These are phyloP conservation scores for Eustalomyia histrio DNA, from an alignment of 2,888 invertebrate genomes.

Conservation along the genomic window DNA sequence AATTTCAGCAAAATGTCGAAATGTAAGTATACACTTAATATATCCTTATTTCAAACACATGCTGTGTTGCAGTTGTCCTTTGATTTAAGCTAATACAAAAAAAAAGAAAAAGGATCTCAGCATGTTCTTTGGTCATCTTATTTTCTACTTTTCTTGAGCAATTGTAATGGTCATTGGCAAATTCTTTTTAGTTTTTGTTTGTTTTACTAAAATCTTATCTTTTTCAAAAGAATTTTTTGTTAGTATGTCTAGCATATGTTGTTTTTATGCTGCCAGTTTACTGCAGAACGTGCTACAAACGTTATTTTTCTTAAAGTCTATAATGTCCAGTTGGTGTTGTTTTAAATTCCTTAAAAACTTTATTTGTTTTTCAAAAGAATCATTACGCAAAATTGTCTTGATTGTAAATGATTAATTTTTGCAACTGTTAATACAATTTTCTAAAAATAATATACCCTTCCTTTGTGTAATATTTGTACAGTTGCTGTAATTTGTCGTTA, in stretches of 20 bases:
- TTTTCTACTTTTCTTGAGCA: not conserved
- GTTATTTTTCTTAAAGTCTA: constrained; percentile 40
- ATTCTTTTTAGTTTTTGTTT: constrained; percentile 2
- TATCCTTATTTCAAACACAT: constrained; percentile 59
- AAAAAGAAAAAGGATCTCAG: constrained; percentile 33
- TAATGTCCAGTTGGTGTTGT: constrained; percentile 28
- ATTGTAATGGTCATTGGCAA: constrained; percentile 42
- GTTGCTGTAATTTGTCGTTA: constrained; percentile 64
- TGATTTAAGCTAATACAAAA: constrained; percentile 42
- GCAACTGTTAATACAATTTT: constrained; percentile 41
- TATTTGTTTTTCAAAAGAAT: constrained; percentile 51
- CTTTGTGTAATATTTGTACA: constrained; percentile 47
- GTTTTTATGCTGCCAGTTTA: constrained; percentile 25
- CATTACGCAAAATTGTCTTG: constrained; percentile 58
- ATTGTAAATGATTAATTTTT: constrained; percentile 50
- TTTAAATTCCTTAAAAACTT: not conserved
- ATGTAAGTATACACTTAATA: constrained; percentile 41
- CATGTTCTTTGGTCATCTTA: constrained; percentile 48
- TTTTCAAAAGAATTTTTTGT: constrained; percentile 39
- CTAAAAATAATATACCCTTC: constrained; percentile 14
- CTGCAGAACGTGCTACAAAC: constrained; percentile 22
- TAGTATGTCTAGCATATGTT: constrained; percentile 53
- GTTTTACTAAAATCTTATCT: constrained; percentile 22
- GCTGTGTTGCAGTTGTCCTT: constrained; percentile 68
- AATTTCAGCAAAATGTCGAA: not conserved